phyloP scores from a whole-genome alignment of 2,888 invertebrate genomes.

The Antheraea assamensis region DNA sequence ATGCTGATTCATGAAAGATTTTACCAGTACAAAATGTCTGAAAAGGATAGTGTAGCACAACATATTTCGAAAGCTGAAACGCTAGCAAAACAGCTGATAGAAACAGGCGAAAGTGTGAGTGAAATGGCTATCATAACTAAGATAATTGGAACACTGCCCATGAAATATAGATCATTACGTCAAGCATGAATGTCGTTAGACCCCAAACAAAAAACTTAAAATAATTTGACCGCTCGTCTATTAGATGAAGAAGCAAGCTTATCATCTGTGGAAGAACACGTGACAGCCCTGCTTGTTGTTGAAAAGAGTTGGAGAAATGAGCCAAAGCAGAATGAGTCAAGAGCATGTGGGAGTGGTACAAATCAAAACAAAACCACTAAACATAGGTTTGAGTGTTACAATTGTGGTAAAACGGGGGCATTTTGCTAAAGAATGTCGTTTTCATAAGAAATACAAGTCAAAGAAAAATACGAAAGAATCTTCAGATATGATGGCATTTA shows the following conservation, averaged over 20 bases:
- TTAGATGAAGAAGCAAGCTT: conserved; percentile 26
- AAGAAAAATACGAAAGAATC: neutral
- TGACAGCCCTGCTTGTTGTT: neutral
- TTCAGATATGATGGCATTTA: conserved; percentile 31
- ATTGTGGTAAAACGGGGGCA: conserved; percentile 37
- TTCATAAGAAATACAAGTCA: conserved; percentile 28
- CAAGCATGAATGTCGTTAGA: conserved; percentile 40
- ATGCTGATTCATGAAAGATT: neutral
- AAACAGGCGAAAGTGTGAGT: conserved; percentile 38
- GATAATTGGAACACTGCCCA: conserved; percentile 37
- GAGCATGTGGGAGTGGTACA: conserved; percentile 16
- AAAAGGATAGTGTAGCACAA: conserved; percentile 33
- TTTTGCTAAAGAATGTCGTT: conserved; percentile 36
- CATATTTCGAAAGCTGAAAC: conserved; percentile 35
- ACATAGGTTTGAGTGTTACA: conserved; percentile 38
- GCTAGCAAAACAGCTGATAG: conserved; percentile 34
- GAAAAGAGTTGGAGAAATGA: neutral
- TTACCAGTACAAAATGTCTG: conserved; percentile 31
- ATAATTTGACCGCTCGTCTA: conserved; percentile 34
- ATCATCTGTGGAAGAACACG: neutral
- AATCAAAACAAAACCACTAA: conserved; percentile 25
- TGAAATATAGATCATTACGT: conserved; percentile 33
- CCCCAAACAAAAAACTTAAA: conserved; percentile 26
- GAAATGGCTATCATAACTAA: conserved; percentile 39
- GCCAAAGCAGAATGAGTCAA: neutral